These are phyloP conservation scores for Torymus texanus DNA, from an alignment of 2,888 invertebrate genomes.

Conservation along the genomic window DNA sequence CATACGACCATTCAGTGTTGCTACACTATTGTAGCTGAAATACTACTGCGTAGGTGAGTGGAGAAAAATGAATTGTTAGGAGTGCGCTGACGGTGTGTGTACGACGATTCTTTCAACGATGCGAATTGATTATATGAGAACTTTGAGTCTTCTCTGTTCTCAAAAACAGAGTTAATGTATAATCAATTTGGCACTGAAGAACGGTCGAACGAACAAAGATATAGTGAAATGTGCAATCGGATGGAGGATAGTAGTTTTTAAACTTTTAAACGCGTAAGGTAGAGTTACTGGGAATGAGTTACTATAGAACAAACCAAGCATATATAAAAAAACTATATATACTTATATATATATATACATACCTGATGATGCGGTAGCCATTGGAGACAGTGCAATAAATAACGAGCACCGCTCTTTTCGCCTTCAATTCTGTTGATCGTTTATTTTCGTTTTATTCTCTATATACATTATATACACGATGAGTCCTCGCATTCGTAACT, in stretches of 20 bases:
- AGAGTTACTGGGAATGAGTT: slow-evolving; percentile 57
- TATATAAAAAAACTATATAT: slow-evolving; percentile 43
- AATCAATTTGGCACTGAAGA: slow-evolving; percentile 30
- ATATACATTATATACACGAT: slow-evolving; percentile 5
- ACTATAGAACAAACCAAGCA: slow-evolving; percentile 58
- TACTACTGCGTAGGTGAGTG: slow-evolving; percentile 26
- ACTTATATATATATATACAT: slow-evolving; percentile 40
- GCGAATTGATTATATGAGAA: slow-evolving; percentile 41
- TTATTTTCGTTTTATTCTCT: slow-evolving; percentile 19
- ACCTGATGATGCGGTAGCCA: slow-evolving; percentile 64
- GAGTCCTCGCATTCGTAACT: slow-evolving; percentile 50
- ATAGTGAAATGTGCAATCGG: slow-evolving; percentile 53
- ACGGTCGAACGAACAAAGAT: slow-evolving; percentile 29
- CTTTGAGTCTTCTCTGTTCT: neutral
- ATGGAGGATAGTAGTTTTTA: slow-evolving; percentile 46
- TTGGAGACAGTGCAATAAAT: slow-evolving; percentile 66
- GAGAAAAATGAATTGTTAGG: slow-evolving; percentile 58
- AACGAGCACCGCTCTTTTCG: slow-evolving; percentile 47
- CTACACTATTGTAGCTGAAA: slow-evolving; percentile 18
- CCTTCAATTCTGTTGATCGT: slow-evolving; percentile 42
- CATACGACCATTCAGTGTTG: slow-evolving; percentile 36
- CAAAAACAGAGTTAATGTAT: neutral
- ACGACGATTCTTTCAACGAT: slow-evolving; percentile 35
- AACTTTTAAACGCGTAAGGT: slow-evolving; percentile 44
- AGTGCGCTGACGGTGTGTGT: slow-evolving; percentile 63